Percentiles rank a stretch among this genome's conserved stretches.
Evolutionary conservation across 2,888 invertebrate genomes (phyloP).

Genomic region (Drosophila aldrichi): DNA sequence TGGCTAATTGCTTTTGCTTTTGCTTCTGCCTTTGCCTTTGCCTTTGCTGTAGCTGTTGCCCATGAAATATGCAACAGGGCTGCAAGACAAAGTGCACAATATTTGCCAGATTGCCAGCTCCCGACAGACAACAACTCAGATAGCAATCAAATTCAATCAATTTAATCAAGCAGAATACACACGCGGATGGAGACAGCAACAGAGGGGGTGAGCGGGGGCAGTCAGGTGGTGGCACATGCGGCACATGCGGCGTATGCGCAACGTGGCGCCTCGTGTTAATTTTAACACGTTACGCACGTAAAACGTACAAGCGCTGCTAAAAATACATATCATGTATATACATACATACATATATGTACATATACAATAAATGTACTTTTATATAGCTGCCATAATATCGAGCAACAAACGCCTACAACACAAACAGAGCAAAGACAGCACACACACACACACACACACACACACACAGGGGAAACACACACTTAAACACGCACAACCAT

Average conservation of each 20-base stretch:
- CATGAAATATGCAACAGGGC: conserved; percentile 53
- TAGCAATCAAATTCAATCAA: conserved; percentile 78
- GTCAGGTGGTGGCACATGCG: conserved; percentile 39
- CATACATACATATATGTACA: not conserved
- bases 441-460: conserved; percentile 38
- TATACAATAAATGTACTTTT: conserved; percentile 67
- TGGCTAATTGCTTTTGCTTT: conserved; percentile 61
- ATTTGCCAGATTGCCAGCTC: conserved; percentile 16
- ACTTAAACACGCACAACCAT: conserved; percentile 40
- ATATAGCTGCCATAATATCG: conserved; percentile 78
- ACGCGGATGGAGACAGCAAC: conserved; percentile 20
- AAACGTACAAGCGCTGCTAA: conserved; percentile 64
- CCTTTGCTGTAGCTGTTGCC: conserved; percentile 5
- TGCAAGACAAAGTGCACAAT: conserved; percentile 40
- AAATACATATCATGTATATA: conserved; percentile 64
- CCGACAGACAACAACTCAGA: conserved; percentile 23
- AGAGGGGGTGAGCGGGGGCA: too few relatives aligned
- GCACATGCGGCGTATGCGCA: conserved; percentile 59
- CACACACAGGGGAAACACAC: conserved; percentile 30
- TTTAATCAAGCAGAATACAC: conserved; percentile 65
- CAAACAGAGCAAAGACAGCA: not conserved
- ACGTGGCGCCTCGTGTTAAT: conserved; percentile 67
- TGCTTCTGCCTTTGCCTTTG: not conserved
- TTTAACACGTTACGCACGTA: conserved; percentile 81
- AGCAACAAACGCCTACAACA: conserved; percentile 63